A percentile compares a stretch with the other conserved stretches of the same genome.
Evolutionary conservation across 2,888 invertebrate genomes (phyloP).

Genomic region (Drosophila gaucha): DNA sequence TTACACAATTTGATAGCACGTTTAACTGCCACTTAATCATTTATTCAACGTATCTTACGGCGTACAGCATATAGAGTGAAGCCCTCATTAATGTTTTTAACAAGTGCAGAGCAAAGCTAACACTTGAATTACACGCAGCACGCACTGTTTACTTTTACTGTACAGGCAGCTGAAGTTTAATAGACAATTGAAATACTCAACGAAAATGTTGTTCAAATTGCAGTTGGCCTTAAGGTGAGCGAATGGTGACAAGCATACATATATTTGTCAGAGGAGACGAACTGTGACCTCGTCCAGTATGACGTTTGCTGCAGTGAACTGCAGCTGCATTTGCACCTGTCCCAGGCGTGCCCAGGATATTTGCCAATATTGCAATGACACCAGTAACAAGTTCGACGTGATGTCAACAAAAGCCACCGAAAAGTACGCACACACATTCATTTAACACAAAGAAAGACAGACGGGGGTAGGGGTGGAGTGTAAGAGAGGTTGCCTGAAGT

Average conservation of each 20-base stretch:
- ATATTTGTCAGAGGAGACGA: slow-evolving; percentile 43
- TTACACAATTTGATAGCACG: slow-evolving; percentile 56
- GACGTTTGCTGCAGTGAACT: slow-evolving; percentile 1
- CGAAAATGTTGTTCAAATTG: not conserved
- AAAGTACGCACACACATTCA: slow-evolving; percentile 25
- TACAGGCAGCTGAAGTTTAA: not conserved
- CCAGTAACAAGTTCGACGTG: slow-evolving; percentile 69
- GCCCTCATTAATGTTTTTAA: slow-evolving; percentile 17
- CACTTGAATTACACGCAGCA: slow-evolving; percentile 27
- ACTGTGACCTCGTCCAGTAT: slow-evolving; percentile 5
- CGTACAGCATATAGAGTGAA: slow-evolving; percentile 11
- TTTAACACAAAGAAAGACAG: not conserved
- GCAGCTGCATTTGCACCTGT: slow-evolving; percentile 2
- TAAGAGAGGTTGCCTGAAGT: not conserved
- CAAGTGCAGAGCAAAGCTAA: slow-evolving; percentile 3
- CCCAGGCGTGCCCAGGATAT: slow-evolving; percentile 29
- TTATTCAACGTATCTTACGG: slow-evolving; percentile 39
- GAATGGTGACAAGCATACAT: not conserved
- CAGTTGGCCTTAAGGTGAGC: not conserved
- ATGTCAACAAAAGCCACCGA: slow-evolving; percentile 67
- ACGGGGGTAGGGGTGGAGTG: no score
- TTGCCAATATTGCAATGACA: slow-evolving; percentile 61
- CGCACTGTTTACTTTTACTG: slow-evolving; percentile 6
- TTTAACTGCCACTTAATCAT: slow-evolving; percentile 58
- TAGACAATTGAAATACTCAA: slow-evolving; percentile 1